Base-by-base conservation (phyloP, 2,888 invertebrate genomes). In the Psylliodes chrysocephalus region DNA sequence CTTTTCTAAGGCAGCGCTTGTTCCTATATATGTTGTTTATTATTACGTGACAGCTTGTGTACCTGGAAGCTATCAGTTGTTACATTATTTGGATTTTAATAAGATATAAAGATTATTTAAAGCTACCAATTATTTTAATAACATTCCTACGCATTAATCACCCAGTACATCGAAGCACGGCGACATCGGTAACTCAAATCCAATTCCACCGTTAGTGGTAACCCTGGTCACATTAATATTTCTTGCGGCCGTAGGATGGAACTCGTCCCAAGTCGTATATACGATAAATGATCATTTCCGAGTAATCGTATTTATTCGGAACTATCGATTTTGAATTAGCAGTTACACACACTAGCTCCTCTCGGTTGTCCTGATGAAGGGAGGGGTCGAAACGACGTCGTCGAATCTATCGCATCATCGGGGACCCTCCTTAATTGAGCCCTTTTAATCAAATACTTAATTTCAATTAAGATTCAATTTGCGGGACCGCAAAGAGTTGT, bases 271-370 rank as follows among this genome's bases (percentile, higher is more conserved):
- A 44, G 35, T 38, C 54, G 52, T 54, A 28, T 57, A 63, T 62
- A n/a, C n/a, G n/a, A n/a, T n/a, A 66, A 68, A 66, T 59, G 63
- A 68, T 68, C 65, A 63, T 65, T 66, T 68, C 52, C 47, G 51
- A 28, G 54, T 68, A 65, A 63, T 65, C 68, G 65, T 61, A 66
- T 66, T 66, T 68, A 68, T 60, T 65, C 59, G 25, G 53, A 15
- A 44, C 5, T 63, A 68, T 68, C 60, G 65, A 65, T 68, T 68
- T 65, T 60, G 59, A 68, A 68, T 68, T 68, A 65, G 63, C 35
- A 63, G 22, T 59, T 51, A 55, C 46, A 64, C 46, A 64, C 60
- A 63, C 42, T 22, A 47, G 47, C 40, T 30, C 17, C 54, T 40
- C 54, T 17, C 57, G 33, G 57, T 35, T 46, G 4, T 46, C 46